Base-by-base conservation (phyloP, 1,140 invertebrate genomes). In the Drosophila suzukii region DNA sequence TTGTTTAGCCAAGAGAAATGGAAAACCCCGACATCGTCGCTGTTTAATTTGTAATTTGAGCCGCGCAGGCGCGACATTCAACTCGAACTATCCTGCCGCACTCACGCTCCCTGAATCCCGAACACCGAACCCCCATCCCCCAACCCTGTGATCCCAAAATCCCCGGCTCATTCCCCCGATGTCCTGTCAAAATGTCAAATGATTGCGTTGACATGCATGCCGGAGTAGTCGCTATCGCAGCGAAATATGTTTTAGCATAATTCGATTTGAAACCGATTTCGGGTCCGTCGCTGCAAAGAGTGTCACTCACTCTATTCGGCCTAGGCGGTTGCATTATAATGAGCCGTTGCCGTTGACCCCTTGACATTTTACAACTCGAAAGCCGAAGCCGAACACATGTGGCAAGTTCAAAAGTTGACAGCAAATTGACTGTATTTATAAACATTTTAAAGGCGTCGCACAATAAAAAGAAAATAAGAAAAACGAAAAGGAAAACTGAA, bases 371-470 rank as follows among this genome's bases (percentile, higher is more conserved):
- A 76, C 76, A 66, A 51, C 58, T 60, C 67, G 58, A 46, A 65
- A 81, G 46, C 65, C 56, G 78, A 85, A 78, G 66, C 65, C 51
- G 57, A 80, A 84, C 84, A 89, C 86, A 88, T 89, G 84, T 89
- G 85, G 77, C 80, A 66, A 84, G 84, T 90, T 89, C 84, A 90
- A 89, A 78, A 89, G 80, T 89, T 88, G 85, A 89, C 84, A 81
- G 77, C 77, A 89, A 89, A 89, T 89, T 89, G 84, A 84, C 84
- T 89, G 77, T 85, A 89, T 89, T 90, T 89, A 90, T 89, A 89
- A 89, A 89, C 84, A 89, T 78, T 88, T 86, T 71, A 71, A 77
- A 73, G 67, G 66, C 75, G 44, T 50, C 57, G 70, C 82, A 61
- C 39, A 78, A 77, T 73, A 76, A 76, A 66, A 75, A 70, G 58